Conservation (phyloP, 2,113 vertebrate species). For the Oryzias javanicus region DNA sequence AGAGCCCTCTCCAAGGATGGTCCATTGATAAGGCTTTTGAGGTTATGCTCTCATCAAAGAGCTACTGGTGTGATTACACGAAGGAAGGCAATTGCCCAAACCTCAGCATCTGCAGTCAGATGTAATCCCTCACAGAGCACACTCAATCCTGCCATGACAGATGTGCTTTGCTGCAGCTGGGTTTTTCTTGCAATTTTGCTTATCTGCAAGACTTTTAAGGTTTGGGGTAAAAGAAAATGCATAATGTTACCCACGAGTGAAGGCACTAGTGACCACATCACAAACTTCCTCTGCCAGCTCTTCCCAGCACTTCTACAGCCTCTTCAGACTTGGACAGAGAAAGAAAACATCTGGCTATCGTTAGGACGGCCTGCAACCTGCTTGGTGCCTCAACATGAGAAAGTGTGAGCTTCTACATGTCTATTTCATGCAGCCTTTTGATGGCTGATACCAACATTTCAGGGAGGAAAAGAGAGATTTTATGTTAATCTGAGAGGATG, state of each 20-base stretch:
- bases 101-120: conserved; percentile 40
- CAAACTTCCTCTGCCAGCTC: conserved; percentile 10
- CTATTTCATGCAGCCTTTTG: conserved; percentile 42
- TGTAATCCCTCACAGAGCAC: conserved; percentile 31
- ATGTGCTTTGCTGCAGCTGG: conserved; percentile 41
- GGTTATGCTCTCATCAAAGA: conserved; percentile 28
- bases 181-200: conserved; percentile 16
- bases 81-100: conserved; percentile 48
- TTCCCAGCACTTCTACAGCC: conserved; percentile 18
- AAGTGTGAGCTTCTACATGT: conserved; percentile 44
- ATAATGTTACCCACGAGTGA: not conserved
- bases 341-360: conserved; percentile 67
- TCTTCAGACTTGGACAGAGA: conserved; percentile 43
- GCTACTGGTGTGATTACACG: conserved; percentile 38
- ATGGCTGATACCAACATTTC: conserved; percentile 3
- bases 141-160: conserved; percentile 27
- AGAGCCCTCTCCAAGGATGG: not conserved
- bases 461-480: not conserved
- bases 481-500: not conserved
- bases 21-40: conserved; percentile 29
- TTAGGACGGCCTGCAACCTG: conserved; percentile 50
- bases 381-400: conserved; percentile 59
- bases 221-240: conserved; percentile 14
- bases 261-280: conserved; percentile 19
- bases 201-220: conserved; percentile 23